Evolutionary conservation across 2,113 vertebrate genomes (phyloP).

Genomic region (Rhombomys opimus): DNA sequence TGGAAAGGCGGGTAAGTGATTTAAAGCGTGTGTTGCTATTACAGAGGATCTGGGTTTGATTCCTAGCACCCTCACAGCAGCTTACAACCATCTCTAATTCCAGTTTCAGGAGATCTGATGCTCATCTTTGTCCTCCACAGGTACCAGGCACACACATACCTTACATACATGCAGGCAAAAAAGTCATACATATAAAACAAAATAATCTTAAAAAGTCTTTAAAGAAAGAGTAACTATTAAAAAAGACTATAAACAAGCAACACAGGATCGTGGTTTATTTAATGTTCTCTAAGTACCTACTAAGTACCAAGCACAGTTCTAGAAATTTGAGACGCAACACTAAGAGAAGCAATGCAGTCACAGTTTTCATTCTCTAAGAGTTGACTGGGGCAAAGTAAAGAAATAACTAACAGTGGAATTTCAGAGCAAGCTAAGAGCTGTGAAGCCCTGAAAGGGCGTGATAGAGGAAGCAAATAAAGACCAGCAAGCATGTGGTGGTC

Average conservation of each 20-base stretch:
- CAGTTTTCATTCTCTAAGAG: background rate
- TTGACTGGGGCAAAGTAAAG: background rate
- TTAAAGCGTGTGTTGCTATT: background rate
- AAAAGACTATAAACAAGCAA: background rate
- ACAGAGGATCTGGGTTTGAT: background rate
- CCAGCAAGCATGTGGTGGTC: background rate
- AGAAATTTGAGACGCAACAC: constrained; percentile 8
- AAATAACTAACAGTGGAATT: background rate
- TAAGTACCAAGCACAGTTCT: constrained; percentile 15
- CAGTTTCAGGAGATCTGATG: background rate
- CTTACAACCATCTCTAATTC: background rate
- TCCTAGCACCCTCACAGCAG: background rate
- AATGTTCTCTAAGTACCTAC: background rate
- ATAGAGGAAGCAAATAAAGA: background rate
- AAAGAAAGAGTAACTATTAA: background rate
- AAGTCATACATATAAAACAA: background rate
- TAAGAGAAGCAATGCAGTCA: background rate
- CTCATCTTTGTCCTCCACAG: background rate
- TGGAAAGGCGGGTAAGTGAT: background rate
- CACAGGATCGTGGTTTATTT: background rate
- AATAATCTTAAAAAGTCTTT: background rate
- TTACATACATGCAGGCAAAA: background rate
- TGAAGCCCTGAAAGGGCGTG: background rate
- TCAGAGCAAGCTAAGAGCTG: background rate
- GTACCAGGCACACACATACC: background rate